Conservation (phyloP, 2,797 vertebrate species). For the Leptoclinus maculatus region DNA sequence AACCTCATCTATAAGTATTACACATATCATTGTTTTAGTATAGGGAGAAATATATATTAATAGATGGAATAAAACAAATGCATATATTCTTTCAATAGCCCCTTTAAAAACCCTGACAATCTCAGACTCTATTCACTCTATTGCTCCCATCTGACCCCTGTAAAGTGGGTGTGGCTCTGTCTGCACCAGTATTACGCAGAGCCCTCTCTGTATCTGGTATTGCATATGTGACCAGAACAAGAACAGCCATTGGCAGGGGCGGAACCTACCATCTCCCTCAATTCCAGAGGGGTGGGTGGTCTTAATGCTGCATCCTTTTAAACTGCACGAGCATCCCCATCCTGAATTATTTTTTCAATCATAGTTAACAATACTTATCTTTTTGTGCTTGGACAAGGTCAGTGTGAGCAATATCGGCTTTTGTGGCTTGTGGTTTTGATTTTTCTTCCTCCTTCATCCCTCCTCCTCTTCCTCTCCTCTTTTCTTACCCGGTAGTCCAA, state of each 20-base stretch:
- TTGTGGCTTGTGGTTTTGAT: not conserved
- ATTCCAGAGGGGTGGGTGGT: conserved; percentile 61
- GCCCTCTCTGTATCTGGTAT: conserved; percentile 49
- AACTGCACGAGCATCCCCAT: not conserved
- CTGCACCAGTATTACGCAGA: conserved; percentile 71
- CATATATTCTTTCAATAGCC: not conserved
- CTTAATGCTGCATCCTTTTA: conserved; percentile 49
- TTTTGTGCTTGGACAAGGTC: not conserved
- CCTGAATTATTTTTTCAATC: not conserved
- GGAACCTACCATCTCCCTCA: conserved; percentile 79
- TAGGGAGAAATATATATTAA: not conserved
- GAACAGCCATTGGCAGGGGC: conserved; percentile 43
- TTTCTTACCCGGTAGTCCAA: conserved; percentile 72
- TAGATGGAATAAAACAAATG: not conserved
- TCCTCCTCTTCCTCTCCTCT: conserved; percentile 34
- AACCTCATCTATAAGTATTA: not conserved
- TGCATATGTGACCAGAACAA: conserved; percentile 52
- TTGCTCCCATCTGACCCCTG: conserved; percentile 38
- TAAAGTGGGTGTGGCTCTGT: conserved; percentile 60
- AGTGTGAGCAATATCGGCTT: not conserved
- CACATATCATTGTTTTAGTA: not conserved
- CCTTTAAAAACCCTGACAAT: not conserved
- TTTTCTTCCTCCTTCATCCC: conserved; percentile 32
- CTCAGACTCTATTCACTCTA: conserved; percentile 9
- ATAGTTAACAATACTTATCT: not conserved